Base-by-base conservation (phyloP, 2,888 invertebrate species). In the Cyrtodaria siliqua region DNA sequence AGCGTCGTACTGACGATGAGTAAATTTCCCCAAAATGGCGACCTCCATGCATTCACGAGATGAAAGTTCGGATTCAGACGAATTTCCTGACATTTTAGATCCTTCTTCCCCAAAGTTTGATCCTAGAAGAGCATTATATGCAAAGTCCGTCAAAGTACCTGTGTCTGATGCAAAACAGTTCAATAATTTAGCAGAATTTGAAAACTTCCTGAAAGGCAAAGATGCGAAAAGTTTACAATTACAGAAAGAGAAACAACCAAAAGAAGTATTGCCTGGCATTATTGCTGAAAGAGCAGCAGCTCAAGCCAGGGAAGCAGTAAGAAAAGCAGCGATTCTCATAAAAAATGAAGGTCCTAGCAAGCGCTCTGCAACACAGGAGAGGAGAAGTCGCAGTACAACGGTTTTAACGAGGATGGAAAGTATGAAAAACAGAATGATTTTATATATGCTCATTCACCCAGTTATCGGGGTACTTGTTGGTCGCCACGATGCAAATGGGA, bases 341-440 rank as follows among this genome's bases (percentile, higher is more conserved):
- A 75, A 72, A 62, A 60, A 49, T 64, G 72, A 38, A 53, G 72
- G 72, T 16, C 72, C 78, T 9, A 40, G 40, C 57, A 56, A 72
- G 52, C 49, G 64, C 9, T 66, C 72, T 12, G n/a, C 55, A 29
- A 76, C 73, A 9, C 71, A 73, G 38, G 47, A 52, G 42, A 62
- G 59, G 29, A 44, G 40, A 33, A 66, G 16, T 26, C 56, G 64
- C 24, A 52, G 9, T n/a, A 73, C 83, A 24, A 87, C 78, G 62
- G 84, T 87, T 20, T 71, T 89, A 14, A 86, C 86, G 9, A 73
- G 81, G 52, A 87, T 89, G 86, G 77, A 86, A 82, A 75, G 89
- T 87, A 72, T 53, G 72, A 44, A 38, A 38, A n/a, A n/a, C n/a
- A n/a, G n/a, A n/a, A n/a, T n/a, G n/a, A n/a, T n/a, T n/a, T n/a